Base-by-base conservation (phyloP, 1,140 invertebrate genomes). In the Bombyx mori region DNA sequence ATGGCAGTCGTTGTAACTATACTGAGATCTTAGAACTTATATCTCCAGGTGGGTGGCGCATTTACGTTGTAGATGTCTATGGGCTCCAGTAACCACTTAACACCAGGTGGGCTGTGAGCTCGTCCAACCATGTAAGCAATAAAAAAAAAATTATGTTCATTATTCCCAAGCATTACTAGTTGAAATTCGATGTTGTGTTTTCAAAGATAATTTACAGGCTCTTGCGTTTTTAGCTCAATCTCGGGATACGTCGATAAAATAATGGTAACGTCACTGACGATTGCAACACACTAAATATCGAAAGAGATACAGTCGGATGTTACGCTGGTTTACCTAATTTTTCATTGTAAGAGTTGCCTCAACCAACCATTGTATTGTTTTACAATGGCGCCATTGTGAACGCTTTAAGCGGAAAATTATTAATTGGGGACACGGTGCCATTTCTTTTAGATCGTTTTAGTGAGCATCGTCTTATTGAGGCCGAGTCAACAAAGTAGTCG, bases 291-390 rank as follows among this genome's bases (percentile, higher is more conserved):
- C 42, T 35, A 35, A 51, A 45, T 51, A 62, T 62, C 57, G 57
- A 51, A 55, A 53, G 54, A 58, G 60, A 60, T 60, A 54, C 56
- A 62, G 57, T 48, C 8, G 52, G 57, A 49, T 43, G 58, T 68
- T 69, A 66, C 61, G 66, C 65, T 66, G 65, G 68, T 75, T 80
- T 73, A 75, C 75, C 75, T 65, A 83, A 77, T 75, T 81, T 75
- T 75, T 76, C 71, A 73, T 71, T 73, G 66, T 66, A 52, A 62
- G 62, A 63, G 68, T 66, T 65, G 60, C 67, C 69, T 57, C 47
- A 65, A 54, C 57, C 59, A 57, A 64, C 65, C 71, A 76, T 84
- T 82, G 79, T 84, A 75, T 72, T 60, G 56, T 53, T 54, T 57
- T 64, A 84, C 76, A 81, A 84, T 77, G 68, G 63, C 59, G 55